Evolutionary conservation across 2,113 vertebrate species (phyloP).

Genomic region (Apeltes quadracus): DNA sequence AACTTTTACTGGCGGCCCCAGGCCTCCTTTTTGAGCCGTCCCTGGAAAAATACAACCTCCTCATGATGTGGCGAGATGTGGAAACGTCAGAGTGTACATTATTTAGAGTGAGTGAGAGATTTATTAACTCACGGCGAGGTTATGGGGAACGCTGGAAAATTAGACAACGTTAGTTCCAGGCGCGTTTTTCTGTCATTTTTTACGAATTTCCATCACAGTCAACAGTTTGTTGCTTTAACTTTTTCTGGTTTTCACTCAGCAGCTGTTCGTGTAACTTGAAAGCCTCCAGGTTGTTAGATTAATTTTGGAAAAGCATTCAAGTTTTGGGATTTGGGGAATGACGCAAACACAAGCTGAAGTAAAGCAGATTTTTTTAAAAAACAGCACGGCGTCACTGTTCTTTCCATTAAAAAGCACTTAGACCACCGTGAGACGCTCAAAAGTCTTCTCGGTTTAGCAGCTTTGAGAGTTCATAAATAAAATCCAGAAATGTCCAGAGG

Average conservation of each 20-base stretch:
- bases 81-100: constrained; percentile 63
- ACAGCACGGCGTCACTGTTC: constrained; percentile 8
- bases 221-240: not conserved
- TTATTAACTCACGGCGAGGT: constrained; percentile 51
- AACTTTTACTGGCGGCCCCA: constrained; percentile 60
- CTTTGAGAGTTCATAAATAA: constrained; percentile 20
- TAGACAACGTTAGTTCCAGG: constrained; percentile 49
- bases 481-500: constrained; percentile 1
- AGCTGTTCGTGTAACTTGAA: not conserved
- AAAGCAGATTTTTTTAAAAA: not conserved
- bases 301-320: constrained; percentile 1
- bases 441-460: constrained; percentile 33
- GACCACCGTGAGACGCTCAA: constrained; percentile 32
- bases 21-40: constrained; percentile 43
- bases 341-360: constrained; percentile 5
- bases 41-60: constrained; percentile 68
- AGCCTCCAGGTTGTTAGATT: constrained; percentile 1
- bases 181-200: constrained; percentile 23
- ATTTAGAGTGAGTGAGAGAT: constrained; percentile 58
- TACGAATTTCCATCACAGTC: not conserved
- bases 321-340: constrained; percentile 28
- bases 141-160: constrained; percentile 46
- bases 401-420: constrained; percentile 19
- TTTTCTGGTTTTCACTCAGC: constrained; percentile 26
- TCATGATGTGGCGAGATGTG: constrained; percentile 57